Evolutionary conservation across 2,888 invertebrate genomes (phyloP).

Genomic region (Nephrotoma guestfalica): DNA sequence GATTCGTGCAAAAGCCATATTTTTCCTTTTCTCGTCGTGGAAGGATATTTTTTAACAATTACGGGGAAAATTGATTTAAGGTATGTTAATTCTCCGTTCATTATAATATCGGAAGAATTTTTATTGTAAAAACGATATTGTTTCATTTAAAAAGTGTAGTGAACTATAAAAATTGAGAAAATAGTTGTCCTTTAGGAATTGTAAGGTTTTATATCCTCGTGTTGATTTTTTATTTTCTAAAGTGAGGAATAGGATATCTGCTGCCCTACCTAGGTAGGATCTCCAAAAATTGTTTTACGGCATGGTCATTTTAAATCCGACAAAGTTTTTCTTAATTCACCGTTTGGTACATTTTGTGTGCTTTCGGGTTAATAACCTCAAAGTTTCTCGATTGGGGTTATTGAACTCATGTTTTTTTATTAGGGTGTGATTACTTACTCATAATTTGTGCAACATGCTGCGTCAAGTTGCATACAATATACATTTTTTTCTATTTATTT

Average conservation of each 20-base stretch:
- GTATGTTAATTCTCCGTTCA: background rate
- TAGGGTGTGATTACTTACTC: background rate
- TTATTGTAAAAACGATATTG: background rate
- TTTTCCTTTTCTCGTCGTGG: background rate
- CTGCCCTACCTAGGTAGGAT: background rate
- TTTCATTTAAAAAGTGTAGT: background rate
- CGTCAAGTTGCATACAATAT: background rate
- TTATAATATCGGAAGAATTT: background rate
- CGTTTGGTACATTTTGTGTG: background rate
- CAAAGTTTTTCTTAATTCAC: too few relatives aligned
- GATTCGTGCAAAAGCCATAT: background rate
- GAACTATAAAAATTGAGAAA: background rate
- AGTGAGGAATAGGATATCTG: too few relatives aligned
- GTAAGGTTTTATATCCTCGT: background rate
- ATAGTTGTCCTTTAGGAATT: background rate
- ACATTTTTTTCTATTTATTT: background rate
- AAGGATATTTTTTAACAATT: background rate
- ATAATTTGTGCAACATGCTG: background rate
- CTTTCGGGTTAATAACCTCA: background rate
- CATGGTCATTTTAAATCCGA: too few relatives aligned
- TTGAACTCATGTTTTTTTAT: background rate
- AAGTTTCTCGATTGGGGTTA: background rate
- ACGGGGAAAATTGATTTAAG: background rate
- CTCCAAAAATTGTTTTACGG: background rate
- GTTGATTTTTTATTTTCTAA: background rate